Percentiles rank a stretch among this genome's conserved stretches.
These are phyloP conservation scores for Synanthedon myopaeformis DNA, from an alignment of 2,888 invertebrate species.

Conservation along the genomic window DNA sequence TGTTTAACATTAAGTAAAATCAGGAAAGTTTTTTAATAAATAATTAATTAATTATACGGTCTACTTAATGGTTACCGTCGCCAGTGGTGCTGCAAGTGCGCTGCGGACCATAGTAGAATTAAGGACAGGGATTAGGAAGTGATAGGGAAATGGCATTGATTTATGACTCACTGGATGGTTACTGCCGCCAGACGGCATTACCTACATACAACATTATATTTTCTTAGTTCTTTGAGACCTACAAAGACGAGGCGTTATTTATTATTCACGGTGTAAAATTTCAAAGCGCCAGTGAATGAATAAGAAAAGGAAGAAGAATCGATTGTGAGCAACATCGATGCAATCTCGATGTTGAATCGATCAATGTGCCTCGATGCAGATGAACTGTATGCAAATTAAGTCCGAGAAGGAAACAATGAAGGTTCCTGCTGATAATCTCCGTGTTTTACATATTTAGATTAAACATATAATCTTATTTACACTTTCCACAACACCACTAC, in stretches of 20 bases:
- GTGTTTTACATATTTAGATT: slow-evolving; percentile 12
- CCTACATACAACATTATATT: too few relatives aligned
- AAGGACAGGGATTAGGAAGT: too few relatives aligned
- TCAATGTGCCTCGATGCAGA: slow-evolving; percentile 28
- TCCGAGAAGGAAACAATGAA: slow-evolving; percentile 46
- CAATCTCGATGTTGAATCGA: slow-evolving; percentile 34
- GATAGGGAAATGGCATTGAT: too few relatives aligned
- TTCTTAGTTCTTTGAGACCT: slow-evolving; percentile 16
- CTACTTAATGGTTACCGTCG: too few relatives aligned
- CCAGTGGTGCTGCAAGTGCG: too few relatives aligned
- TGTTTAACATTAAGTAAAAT: too few relatives aligned
- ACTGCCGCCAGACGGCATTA: too few relatives aligned
- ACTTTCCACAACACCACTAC: neutral
- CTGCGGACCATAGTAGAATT: too few relatives aligned
- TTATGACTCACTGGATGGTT: too few relatives aligned
- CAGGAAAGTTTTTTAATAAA: too few relatives aligned
- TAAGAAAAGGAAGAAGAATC: slow-evolving; percentile 20
- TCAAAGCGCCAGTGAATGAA: slow-evolving; percentile 35
- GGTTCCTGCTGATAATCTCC: slow-evolving; percentile 56
- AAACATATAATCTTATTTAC: neutral
- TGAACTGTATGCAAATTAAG: slow-evolving; percentile 57
- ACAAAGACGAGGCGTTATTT: slow-evolving; percentile 29
- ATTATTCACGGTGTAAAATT: slow-evolving; percentile 47
- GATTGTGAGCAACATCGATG: slow-evolving; percentile 16
- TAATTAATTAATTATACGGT: too few relatives aligned